These are phyloP conservation scores for Epinotia nisella DNA, from an alignment of 2,888 invertebrate species.

Conservation along the genomic window DNA sequence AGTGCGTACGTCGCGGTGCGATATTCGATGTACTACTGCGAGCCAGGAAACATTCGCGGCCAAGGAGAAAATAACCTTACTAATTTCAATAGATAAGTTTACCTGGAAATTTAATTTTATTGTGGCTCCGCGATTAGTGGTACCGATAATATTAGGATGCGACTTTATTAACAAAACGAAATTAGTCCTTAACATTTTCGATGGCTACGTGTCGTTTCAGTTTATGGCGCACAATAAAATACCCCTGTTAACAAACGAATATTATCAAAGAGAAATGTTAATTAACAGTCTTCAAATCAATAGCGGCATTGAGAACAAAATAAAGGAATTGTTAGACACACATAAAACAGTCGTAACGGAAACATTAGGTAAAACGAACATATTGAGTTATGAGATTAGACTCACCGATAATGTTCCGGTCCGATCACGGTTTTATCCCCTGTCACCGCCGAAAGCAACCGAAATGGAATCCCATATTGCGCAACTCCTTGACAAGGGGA, in stretches of 20 bases:
- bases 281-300: constrained; percentile 3
- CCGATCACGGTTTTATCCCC: constrained; percentile 19
- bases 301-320: not conserved
- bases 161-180: not conserved
- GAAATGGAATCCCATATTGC: constrained; percentile 16
- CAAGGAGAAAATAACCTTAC: not conserved
- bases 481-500: constrained; percentile 10
- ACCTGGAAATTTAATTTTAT: constrained; percentile 1
- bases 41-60: constrained; percentile 6
- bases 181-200: constrained; percentile 2
- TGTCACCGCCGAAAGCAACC: constrained; percentile 18
- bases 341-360: constrained; percentile 18
- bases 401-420: constrained; percentile 19
- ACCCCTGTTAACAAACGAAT: not conserved
- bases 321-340: not conserved
- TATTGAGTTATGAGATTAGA: constrained; percentile 19
- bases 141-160: constrained; percentile 1
- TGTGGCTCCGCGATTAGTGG: not conserved
- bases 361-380: constrained; percentile 18
- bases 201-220: not conserved
- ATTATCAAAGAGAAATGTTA: not conserved
- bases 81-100: constrained; percentile 7
- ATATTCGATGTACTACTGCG: constrained; percentile 14
- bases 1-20: not conserved
- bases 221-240: constrained; percentile 11